Evolutionary conservation across 2,113 vertebrate species (phyloP).

Genomic region (Trochalopteron elliotii): DNA sequence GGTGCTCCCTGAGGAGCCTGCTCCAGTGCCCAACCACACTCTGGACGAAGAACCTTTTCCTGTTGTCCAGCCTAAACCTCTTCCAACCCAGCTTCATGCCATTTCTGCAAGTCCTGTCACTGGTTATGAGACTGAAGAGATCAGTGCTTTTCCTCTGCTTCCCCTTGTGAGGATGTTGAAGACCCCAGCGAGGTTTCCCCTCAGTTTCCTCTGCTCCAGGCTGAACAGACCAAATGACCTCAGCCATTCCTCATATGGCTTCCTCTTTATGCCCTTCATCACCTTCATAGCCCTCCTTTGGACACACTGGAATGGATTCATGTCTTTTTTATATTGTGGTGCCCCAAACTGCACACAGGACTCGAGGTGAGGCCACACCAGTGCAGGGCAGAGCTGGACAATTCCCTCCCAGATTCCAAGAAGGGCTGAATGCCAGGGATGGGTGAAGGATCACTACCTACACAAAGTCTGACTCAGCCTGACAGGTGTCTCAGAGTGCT

Average conservation of each 20-base stretch:
- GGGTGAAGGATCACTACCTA: neutral
- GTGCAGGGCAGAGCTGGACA: neutral
- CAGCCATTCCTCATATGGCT: neutral
- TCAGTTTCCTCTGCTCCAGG: neutral
- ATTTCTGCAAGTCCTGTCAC: neutral
- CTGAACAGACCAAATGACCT: neutral
- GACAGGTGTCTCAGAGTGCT: neutral
- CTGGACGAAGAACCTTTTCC: neutral
- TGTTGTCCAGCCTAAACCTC: neutral
- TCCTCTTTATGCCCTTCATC: neutral
- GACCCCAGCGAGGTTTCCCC: neutral
- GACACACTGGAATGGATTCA: neutral
- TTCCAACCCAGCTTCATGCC: neutral
- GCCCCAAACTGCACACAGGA: neutral
- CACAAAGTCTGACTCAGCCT: neutral
- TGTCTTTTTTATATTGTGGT: neutral
- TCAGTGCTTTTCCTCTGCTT: neutral
- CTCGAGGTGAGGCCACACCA: neutral
- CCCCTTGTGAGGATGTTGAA: neutral
- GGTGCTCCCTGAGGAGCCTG: neutral
- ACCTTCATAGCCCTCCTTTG: neutral
- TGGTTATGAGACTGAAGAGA: neutral
- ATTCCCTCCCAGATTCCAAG: neutral
- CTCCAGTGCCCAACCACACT: neutral
- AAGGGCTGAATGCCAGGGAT: neutral